Base-by-base conservation (phyloP, 2,888 invertebrate species). In the Nephrocerus scutellatus region DNA sequence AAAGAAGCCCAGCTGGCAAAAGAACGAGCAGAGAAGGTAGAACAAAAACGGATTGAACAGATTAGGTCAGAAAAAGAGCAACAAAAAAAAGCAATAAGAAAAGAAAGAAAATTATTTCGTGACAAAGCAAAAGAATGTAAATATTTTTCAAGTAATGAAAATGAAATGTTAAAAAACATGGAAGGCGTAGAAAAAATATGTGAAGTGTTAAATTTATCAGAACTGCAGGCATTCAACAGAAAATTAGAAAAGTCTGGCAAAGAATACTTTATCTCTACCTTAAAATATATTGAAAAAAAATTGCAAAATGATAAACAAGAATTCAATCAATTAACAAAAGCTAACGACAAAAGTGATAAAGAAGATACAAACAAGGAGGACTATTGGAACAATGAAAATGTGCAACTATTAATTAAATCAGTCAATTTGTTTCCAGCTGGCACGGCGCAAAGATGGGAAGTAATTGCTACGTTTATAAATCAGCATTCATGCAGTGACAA, bases 391-490 rank as follows among this genome's bases (percentile, higher is more conserved):
- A 79, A 80, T 34, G 86, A 85, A 43, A 89, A 92, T 63, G 74
- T 91, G 14, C 89, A 91, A 59, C 71, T 91, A 30, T 74, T 98
- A 4, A 92, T 97, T 36, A 98, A 98, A 69, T 95, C 93, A 14
- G 95, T 97, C 0, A 97, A 97, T 70, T 69, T 97, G 5, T 98
- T 96, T 65, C 98, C 98, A 0, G 95, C 96, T 6, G 98, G 92
- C 12, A 98, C 97, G 0, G 85, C 83, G 57, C 87, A 91, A 60
- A 76, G 92, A 26, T 87, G 88, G 88, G 91, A 93, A 31, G 91
- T 95, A 0, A 91, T 98, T 5, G 89, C 96, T 0, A 87, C 90
- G 60, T 99, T 95, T 62, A 80, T 99, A 38, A 91, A 91, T 66
- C 93, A 92, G 57, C 88, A 89, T 52, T 79, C 77, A 55, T 57